Evolutionary conservation across 2,113 vertebrate species (phyloP).

Genomic region (Periophthalmus modestus): DNA sequence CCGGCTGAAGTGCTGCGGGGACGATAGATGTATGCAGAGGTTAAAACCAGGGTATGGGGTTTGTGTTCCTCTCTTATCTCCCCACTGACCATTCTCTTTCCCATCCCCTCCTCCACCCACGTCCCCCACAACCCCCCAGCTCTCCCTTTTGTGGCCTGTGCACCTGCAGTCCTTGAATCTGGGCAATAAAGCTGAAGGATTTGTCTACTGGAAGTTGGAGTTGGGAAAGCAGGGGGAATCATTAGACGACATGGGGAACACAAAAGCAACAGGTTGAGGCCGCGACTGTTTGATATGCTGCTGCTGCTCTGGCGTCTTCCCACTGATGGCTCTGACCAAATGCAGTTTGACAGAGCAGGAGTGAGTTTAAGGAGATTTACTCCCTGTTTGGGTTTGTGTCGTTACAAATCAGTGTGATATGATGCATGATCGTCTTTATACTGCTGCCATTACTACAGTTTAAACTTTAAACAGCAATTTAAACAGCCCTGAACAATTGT

Average conservation of each 20-base stretch:
- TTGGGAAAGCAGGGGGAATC: conserved; percentile 52
- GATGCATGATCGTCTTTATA: conserved; percentile 55
- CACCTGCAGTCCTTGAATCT: conserved; percentile 77
- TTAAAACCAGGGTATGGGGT: conserved; percentile 55
- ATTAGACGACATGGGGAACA: conserved; percentile 55
- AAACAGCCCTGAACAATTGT: background rate
- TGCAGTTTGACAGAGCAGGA: conserved; percentile 69
- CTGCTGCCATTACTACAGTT: background rate
- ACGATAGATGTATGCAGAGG: conserved; percentile 55
- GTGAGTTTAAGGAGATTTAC: conserved; percentile 71
- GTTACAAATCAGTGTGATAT: conserved; percentile 62
- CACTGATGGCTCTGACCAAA: conserved; percentile 58
- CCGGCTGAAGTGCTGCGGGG: conserved; percentile 41
- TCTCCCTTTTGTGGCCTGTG: conserved; percentile 69
- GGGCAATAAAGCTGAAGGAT: conserved; percentile 77
- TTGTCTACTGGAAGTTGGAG: conserved; percentile 67
- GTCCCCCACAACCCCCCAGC: conserved; percentile 8
- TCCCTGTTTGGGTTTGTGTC: conserved; percentile 68
- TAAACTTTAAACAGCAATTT: background rate
- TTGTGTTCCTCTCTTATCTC: conserved; percentile 69
- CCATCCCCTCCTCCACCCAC: conserved; percentile 42
- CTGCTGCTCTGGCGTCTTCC: conserved; percentile 46
- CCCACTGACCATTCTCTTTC: conserved; percentile 70
- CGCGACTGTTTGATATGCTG: conserved; percentile 52
- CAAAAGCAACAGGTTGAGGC: conserved; percentile 72